Base-by-base conservation (phyloP, 2,113 vertebrate species). In the Cynoglossus semilaevis region DNA sequence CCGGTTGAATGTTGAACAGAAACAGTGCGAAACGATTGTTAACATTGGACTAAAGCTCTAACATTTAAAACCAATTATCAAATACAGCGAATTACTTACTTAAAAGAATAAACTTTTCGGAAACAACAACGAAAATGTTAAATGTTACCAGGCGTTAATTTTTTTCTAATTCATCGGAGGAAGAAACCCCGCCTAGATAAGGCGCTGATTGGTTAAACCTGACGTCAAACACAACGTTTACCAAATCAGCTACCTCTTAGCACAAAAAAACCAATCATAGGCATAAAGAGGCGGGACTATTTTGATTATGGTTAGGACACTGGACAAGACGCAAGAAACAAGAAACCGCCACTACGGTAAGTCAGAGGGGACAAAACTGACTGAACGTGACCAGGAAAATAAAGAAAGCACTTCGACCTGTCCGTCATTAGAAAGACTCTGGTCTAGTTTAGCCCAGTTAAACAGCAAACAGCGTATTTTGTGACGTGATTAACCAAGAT, bases 291-390 rank as follows among this genome's bases (percentile, higher is more conserved):
- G 50, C n/a, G n/a, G 34, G 35, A 1, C 15, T 12, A 16, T n/a
- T 36, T 37, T 14, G 15, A 36, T 6, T 15, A 16, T n/a, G 15
- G 9, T 7, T 16, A 5, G 36, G 5, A 8, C 2, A 36, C 9
- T 34, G 7, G 10, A 36, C 9, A 51, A 3, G 36, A 16, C 7
- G 19, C 14, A 6, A 48, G 34, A 37, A 51, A 38, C 18, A 8
- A 45, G 11, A 61, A 66, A 73, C 79, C 82, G 77, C 79, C 82
- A 82, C 65, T 68, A 85, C 77, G 59, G 74, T 12, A 2, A n/a
- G 0, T 0, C 56, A 12, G 7, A 7, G 68, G 36, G 71, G 53
- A 63, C 79, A 76, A 54, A 75, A 15, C 37, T 7, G 16, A 47
- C 5, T 9, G 8, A 17, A 6, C 4, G 22, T 6, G 22, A 29